Percentiles rank a stretch among this genome's conserved stretches.
Evolutionary conservation across 2,113 vertebrate genomes (phyloP).

Genomic region (Thunnus maccoyii): DNA sequence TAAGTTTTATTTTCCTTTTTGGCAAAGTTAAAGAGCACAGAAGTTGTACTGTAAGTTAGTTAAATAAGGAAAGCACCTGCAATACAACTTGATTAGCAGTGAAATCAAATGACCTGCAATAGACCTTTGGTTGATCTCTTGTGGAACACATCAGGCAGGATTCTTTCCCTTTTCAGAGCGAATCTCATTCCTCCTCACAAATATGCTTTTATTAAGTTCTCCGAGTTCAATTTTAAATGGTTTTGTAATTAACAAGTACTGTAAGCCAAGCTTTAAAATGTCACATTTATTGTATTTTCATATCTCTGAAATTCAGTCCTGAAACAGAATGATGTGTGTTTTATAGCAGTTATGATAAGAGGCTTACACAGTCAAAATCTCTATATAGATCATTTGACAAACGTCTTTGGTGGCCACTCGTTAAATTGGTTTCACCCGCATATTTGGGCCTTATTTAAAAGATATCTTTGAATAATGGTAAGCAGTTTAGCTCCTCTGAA

Average conservation of each 20-base stretch:
- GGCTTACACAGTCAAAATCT: slow-evolving; percentile 87
- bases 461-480: slow-evolving; percentile 87
- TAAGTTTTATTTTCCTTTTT: slow-evolving; percentile 49
- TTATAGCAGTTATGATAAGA: slow-evolving; percentile 86
- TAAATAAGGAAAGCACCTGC: slow-evolving; percentile 74
- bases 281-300: slow-evolving; percentile 88
- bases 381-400: slow-evolving; percentile 87
- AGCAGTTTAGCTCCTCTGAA: slow-evolving; percentile 86
- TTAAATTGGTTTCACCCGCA: slow-evolving; percentile 89
- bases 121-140: slow-evolving; percentile 78
- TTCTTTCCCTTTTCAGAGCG: slow-evolving; percentile 48
- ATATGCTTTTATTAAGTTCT: slow-evolving; percentile 84
- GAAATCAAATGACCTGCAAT: slow-evolving; percentile 81
- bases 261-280: slow-evolving; percentile 87
- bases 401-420: slow-evolving; percentile 87
- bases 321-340: slow-evolving; percentile 87
- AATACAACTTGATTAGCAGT: slow-evolving; percentile 77
- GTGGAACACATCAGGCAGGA: slow-evolving; percentile 68
- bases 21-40: slow-evolving; percentile 54
- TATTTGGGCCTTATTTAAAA: slow-evolving; percentile 87
- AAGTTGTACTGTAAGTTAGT: slow-evolving; percentile 53
- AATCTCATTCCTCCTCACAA: slow-evolving; percentile 80
- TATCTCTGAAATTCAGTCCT: slow-evolving; percentile 87
- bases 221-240: slow-evolving; percentile 86
- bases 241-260: slow-evolving; percentile 87